Base-by-base conservation (phyloP, 2,113 vertebrate genomes). In the Limnothrissa miodon region DNA sequence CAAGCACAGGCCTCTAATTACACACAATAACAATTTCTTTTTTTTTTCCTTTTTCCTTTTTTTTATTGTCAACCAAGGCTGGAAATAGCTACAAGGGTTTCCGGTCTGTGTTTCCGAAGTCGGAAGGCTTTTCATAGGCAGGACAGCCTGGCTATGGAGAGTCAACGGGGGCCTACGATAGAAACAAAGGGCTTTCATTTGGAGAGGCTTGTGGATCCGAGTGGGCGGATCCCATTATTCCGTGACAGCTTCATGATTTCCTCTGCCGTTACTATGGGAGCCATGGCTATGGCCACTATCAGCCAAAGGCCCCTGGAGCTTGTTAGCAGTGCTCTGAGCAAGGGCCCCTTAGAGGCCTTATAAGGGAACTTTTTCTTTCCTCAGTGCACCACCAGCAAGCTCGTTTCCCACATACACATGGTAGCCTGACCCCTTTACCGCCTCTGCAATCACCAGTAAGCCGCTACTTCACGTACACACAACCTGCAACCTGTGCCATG, bases 41-140 rank as follows among this genome's bases (percentile, higher is more conserved):
- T 48, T 48, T 2, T 10, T 33, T 10, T 66, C 29, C 29, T 66
- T 29, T 83, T 93, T 93, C 89, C 23, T 15, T 48, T 48, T 10
- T 33, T 33, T 66, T 66, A 29, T 29, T 29, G 82, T 93, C 93
- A 90, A 93, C 90, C 90, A 88, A 88, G 56, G 87, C 92, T 93
- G 87, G 86, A 94, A 95, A 94, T 95, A 95, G 92, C 92, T 89
- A 87, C 74, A 86, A 90, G 93, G 91, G 91, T 90, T 93, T 95
- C 93, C 92, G 92, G 93, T 92, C 90, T 92, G 85, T 90, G 89
- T 90, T 90, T 91, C 87, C 83, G 81, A 81, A 78, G 82, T 82
- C 80, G 79, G 80, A 56, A 82, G 92, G 92, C 92, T 93, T 91
- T 90, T 88, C 87, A 91, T 90, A 89, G 87, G 85, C 89, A 82